phyloP scores from a whole-genome alignment of 2,888 invertebrate genomes.

The Leucania comma region DNA sequence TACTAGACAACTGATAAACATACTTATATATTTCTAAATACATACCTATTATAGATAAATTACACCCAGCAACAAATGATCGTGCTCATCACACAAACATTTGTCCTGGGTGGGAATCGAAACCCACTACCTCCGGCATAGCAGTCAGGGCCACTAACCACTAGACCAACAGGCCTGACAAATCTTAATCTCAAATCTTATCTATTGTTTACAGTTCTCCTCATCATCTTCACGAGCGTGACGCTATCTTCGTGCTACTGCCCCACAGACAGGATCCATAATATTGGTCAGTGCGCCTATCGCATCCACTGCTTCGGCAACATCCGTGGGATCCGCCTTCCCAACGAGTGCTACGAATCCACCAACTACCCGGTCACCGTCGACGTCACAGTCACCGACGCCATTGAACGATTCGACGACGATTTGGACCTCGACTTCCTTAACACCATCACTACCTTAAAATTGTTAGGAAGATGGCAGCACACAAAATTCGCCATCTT shows the following conservation, averaged over 20 bases:
- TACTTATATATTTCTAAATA: too few relatives aligned
- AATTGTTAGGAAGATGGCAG: slow-evolving; percentile 72
- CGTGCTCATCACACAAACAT: too few relatives aligned
- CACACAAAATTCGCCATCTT: slow-evolving; percentile 74
- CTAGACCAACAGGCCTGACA: too few relatives aligned
- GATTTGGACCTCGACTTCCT: slow-evolving; percentile 72
- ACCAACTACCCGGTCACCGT: slow-evolving; percentile 76
- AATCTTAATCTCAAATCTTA: background rate
- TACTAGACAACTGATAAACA: too few relatives aligned
- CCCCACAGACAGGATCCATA: slow-evolving; percentile 67
- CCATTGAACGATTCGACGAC: slow-evolving; percentile 70
- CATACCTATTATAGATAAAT: too few relatives aligned
- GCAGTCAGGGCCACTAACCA: too few relatives aligned
- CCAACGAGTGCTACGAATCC: slow-evolving; percentile 76
- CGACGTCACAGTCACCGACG: slow-evolving; percentile 76
- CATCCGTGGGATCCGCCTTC: slow-evolving; percentile 72
- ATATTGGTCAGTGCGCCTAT: slow-evolving; percentile 72
- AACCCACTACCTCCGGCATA: too few relatives aligned
- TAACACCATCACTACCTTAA: slow-evolving; percentile 75
- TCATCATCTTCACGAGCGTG: slow-evolving; percentile 65
- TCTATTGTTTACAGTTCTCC: slow-evolving; percentile 67
- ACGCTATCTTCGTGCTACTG: slow-evolving; percentile 72
- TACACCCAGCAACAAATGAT: too few relatives aligned
- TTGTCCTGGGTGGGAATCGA: too few relatives aligned
- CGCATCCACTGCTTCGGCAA: slow-evolving; percentile 74